Conservation (phyloP, 2,888 invertebrate species). For the Anorthoa munda region DNA sequence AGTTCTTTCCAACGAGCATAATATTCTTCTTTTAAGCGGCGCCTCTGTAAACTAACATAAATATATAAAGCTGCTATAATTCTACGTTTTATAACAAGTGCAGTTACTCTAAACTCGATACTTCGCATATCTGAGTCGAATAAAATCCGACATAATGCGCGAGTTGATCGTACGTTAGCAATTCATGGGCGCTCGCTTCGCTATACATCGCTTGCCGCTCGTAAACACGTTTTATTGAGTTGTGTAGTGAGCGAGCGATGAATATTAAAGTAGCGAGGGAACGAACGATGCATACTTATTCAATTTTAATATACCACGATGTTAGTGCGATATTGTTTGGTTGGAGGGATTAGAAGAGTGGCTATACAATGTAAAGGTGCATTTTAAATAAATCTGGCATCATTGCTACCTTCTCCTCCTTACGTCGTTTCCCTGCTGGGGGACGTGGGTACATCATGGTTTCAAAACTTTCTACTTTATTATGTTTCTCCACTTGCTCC, state of each 20-base stretch:
- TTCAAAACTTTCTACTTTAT: no score
- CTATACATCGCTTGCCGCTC: constrained; percentile 81
- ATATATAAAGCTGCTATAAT: constrained; percentile 42
- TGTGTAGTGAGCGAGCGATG: constrained; percentile 81
- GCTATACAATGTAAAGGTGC: not conserved
- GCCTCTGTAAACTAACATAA: not conserved
- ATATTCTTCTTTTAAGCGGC: not conserved
- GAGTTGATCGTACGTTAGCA: constrained; percentile 76
- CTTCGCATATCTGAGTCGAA: constrained; percentile 63
- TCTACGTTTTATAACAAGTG: constrained; percentile 42
- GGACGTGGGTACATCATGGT: no score
- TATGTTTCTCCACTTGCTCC: no score
- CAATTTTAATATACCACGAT: constrained; percentile 76
- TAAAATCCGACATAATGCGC: constrained; percentile 64
- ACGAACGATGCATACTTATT: constrained; percentile 76
- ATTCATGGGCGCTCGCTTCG: constrained; percentile 75
- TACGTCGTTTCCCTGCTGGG: no score
- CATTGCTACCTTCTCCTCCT: no score
- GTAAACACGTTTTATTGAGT: constrained; percentile 86
- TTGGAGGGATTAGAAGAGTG: constrained; percentile 2
- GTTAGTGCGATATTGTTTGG: constrained; percentile 53
- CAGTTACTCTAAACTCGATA: constrained; percentile 53
- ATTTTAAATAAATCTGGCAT: no score
- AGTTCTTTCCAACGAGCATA: not conserved
- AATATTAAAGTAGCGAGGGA: constrained; percentile 80